These are phyloP conservation scores for Campoletis raptor DNA, from an alignment of 2,888 invertebrate species.

Conservation along the genomic window DNA sequence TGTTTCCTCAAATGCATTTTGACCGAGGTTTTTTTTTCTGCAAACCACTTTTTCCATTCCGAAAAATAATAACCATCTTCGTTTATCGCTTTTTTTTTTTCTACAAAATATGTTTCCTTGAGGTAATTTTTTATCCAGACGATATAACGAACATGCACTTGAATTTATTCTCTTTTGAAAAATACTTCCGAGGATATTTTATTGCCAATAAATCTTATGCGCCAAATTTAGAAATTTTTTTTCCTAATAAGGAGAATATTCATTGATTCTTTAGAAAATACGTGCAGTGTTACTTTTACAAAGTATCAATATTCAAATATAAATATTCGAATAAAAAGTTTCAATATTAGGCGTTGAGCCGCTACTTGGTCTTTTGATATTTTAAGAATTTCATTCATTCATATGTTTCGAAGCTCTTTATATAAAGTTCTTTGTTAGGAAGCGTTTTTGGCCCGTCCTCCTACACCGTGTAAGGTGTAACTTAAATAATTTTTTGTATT, in stretches of 20 bases:
- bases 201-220: neutral
- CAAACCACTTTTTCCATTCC: conserved; percentile 5
- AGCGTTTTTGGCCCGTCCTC: no score
- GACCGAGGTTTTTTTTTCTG: conserved; percentile 8
- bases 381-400: no score
- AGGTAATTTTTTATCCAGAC: neutral
- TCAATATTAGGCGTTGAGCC: no score
- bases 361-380: no score
- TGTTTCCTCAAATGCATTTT: conserved; percentile 14
- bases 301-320: no score
- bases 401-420: no score
- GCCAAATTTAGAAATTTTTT: neutral
- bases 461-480: no score
- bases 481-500: no score
- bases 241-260: neutral
- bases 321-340: no score
- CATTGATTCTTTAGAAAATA: neutral
- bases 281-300: neutral
- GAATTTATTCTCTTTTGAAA: neutral
- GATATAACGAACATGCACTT: neutral
- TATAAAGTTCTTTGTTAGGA: no score
- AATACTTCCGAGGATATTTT: neutral
- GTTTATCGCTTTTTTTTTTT: neutral
- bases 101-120: neutral
- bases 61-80: conserved; percentile 10